Conservation (phyloP, 2,113 vertebrate genomes). For the Caretta caretta region DNA sequence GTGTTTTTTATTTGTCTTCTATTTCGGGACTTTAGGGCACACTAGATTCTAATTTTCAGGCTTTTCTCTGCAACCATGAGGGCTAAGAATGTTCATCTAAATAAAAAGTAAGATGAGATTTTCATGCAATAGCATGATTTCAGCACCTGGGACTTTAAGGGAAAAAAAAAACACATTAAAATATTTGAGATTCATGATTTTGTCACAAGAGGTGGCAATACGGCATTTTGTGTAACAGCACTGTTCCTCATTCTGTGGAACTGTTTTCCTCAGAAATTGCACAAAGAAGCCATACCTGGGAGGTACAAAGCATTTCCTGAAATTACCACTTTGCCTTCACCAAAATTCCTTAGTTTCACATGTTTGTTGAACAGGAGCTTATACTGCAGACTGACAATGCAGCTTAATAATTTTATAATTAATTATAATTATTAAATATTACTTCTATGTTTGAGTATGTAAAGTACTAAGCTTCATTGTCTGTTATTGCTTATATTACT, state of each 20-base stretch:
- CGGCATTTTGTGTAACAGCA: not conserved
- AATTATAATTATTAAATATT: not conserved
- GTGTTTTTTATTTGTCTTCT: too few relatives aligned
- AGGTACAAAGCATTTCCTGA: not conserved
- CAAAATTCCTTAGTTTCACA: not conserved
- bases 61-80: not conserved
- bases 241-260: not conserved
- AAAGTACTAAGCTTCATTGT: not conserved
- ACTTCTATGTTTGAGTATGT: not conserved
- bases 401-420: not conserved
- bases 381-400: not conserved
- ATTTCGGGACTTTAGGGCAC: too few relatives aligned
- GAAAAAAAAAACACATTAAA: not conserved
- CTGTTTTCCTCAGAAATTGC: not conserved
- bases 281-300: not conserved
- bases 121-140: not conserved
- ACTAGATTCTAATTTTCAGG: not conserved
- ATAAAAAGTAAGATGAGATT: not conserved
- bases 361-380: not conserved
- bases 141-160: not conserved
- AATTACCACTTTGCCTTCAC: not conserved
- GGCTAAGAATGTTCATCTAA: not conserved
- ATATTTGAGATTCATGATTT: not conserved
- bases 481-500: not conserved
- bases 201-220: not conserved